phyloP scores from a whole-genome alignment of 2,113 vertebrate species.

The Noctilio leporinus region DNA sequence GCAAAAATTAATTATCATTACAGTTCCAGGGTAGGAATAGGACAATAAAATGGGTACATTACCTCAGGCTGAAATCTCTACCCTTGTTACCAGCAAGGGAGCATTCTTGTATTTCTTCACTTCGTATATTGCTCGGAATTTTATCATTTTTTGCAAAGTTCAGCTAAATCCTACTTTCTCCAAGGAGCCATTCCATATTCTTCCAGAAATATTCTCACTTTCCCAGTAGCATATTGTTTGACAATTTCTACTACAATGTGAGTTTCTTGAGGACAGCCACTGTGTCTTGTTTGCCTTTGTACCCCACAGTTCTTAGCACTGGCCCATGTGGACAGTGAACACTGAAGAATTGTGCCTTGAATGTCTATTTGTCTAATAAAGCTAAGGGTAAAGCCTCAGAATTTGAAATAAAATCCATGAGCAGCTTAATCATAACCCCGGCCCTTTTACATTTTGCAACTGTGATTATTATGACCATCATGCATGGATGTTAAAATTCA shows the following conservation, averaged over 20 bases:
- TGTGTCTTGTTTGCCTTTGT: background rate
- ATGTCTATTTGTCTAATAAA: background rate
- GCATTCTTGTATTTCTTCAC: background rate
- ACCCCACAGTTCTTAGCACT: background rate
- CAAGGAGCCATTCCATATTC: background rate
- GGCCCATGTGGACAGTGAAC: background rate
- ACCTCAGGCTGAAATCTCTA: background rate
- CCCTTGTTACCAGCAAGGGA: background rate
- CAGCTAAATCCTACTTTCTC: background rate
- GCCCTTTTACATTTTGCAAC: background rate
- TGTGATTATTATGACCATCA: background rate
- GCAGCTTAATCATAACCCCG: background rate
- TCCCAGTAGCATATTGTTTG: background rate
- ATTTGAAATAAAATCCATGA: slow-evolving; percentile 4
- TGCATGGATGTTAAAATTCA: slow-evolving; percentile 4
- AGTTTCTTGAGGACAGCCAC: background rate
- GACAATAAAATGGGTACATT: background rate
- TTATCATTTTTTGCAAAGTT: background rate
- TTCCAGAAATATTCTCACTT: background rate
- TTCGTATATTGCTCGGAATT: background rate
- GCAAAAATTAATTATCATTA: background rate
- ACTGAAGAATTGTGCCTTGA: background rate
- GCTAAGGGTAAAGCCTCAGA: background rate
- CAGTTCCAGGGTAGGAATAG: background rate
- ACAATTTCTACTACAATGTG: background rate